Evolutionary conservation across 2,888 invertebrate species (phyloP).

Genomic region (Dione juno): DNA sequence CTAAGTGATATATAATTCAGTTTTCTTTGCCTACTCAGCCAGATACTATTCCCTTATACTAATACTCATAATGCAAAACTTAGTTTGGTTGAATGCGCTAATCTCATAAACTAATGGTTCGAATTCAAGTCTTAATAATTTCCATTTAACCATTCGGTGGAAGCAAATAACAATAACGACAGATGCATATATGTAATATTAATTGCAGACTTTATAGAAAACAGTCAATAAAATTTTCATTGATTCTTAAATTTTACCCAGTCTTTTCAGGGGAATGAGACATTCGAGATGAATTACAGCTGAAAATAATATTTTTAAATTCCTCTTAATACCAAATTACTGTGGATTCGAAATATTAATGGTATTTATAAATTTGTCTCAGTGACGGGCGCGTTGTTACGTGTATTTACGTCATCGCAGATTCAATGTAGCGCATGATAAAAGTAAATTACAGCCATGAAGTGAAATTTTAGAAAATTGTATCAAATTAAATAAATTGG

Average conservation of each 20-base stretch:
- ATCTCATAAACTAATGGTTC: no score
- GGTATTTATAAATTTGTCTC: slow-evolving; percentile 23
- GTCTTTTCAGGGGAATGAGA: not conserved
- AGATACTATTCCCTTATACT: no score
- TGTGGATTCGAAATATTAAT: slow-evolving; percentile 15
- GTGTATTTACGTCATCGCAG: slow-evolving; percentile 22
- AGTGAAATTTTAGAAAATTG: slow-evolving; percentile 31
- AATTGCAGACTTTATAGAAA: no score
- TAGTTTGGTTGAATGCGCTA: no score
- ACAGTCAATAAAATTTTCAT: no score
- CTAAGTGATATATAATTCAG: no score
- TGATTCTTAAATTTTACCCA: not conserved
- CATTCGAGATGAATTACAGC: not conserved
- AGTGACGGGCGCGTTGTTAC: slow-evolving; percentile 24
- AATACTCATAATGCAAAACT: no score
- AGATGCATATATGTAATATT: no score
- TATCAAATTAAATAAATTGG: slow-evolving; percentile 27
- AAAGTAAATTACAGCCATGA: slow-evolving; percentile 23
- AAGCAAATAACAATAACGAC: no score
- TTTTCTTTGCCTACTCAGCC: no score
- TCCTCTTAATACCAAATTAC: slow-evolving; percentile 15
- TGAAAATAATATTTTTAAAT: slow-evolving; percentile 7
- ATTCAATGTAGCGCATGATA: slow-evolving; percentile 24
- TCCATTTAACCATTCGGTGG: no score
- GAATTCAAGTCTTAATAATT: no score